Base-by-base conservation (phyloP, 2,888 invertebrate species). In the Gortyna flavago region DNA sequence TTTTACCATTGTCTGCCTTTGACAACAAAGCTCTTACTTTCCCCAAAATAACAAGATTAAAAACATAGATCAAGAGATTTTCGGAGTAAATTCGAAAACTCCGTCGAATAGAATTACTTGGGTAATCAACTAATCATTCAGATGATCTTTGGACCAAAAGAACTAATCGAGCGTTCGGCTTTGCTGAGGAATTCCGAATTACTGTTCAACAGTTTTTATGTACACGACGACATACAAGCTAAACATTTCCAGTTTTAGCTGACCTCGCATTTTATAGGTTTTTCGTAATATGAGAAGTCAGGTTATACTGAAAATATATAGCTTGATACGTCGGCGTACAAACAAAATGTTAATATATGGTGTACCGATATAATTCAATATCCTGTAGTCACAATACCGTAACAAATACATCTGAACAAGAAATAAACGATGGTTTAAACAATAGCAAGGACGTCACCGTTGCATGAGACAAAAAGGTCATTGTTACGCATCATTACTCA, bases 401-500 rank as follows among this genome's bases (percentile, higher is more conserved):
- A 61, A 78, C 79, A 85, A 87, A 89, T 81, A 88, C 72, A 82
- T 88, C 75, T 87, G 85, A 81, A 85, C 81, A 85, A 72, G 72
- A 90, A 91, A 90, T 88, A 90, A 90, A 90, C 84, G 84, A 81
- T 81, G 87, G 84, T 84, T 83, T 81, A 88, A 91, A 93, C 93
- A 93, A 93, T 91, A 87, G 92, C 89, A 87, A 88, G 88, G 89
- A 87, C 88, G 78, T 61, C 41, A 51, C 54, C 41, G 79, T 87
- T 83, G 85, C 89, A 89, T 87, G 87, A 89, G 86, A 87, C 88
- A 85, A 91, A 93, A 94, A 94, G 93, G 93, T 92, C 91, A 92
- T 90, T 91, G 93, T 92, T 92, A 92, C 92, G 94, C 91, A 90
- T 92, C 94, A 94, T 93, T 93, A 94, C 91, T 90, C 92, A 91